These are phyloP conservation scores for Protobothrops mucrosquamatus DNA, from an alignment of 2,113 vertebrate species.

Conservation along the genomic window DNA sequence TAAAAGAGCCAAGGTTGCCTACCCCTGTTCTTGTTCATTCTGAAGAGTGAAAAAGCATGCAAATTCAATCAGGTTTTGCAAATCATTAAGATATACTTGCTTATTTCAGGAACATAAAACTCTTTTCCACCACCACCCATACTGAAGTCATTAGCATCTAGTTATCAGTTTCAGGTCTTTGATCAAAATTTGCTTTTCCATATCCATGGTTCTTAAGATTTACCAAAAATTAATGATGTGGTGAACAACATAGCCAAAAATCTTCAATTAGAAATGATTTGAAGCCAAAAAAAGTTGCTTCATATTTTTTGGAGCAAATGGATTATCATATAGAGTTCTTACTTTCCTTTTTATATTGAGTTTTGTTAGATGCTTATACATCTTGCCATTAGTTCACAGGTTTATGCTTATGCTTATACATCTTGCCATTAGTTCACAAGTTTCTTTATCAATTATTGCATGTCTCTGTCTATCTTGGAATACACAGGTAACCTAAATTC, in stretches of 20 bases:
- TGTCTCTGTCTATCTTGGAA: background rate
- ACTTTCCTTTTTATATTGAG: background rate
- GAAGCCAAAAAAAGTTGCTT: background rate
- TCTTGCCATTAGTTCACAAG: background rate
- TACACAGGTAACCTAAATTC: background rate
- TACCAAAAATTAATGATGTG: background rate
- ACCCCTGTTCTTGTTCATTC: background rate
- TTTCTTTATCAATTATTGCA: background rate
- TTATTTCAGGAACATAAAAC: slow-evolving; percentile 8
- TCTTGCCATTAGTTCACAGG: background rate
- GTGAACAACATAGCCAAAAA: slow-evolving; percentile 30
- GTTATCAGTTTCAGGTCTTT: background rate
- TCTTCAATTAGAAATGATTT: slow-evolving; percentile 39
- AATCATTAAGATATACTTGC: background rate
- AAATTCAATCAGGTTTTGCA: slow-evolving; percentile 15
- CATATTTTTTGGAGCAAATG: background rate
- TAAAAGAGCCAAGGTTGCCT: too few relatives aligned
- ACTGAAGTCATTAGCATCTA: background rate
- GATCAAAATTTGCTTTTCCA: slow-evolving; percentile 2
- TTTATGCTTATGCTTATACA: background rate
- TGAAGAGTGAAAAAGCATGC: slow-evolving; percentile 3
- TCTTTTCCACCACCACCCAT: background rate
- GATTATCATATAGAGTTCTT: background rate
- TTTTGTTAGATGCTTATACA: background rate
- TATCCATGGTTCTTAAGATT: background rate